A percentile compares a stretch with the other conserved stretches of the same genome.
Evolutionary conservation across 2,113 vertebrate species (phyloP).

Genomic region (Pangasianodon hypophthalmus): DNA sequence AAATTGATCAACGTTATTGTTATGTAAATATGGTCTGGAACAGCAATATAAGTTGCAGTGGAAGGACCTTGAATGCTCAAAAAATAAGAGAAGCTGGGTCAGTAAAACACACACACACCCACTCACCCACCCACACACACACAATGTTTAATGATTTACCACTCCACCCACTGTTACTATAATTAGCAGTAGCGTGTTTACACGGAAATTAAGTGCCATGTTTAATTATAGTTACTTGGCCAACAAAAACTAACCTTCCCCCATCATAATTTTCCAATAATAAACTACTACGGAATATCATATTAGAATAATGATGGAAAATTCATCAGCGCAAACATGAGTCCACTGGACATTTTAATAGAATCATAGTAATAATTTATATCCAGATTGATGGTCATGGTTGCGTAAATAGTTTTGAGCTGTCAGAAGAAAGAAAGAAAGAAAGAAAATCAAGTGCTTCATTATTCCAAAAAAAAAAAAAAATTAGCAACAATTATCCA

Average conservation of each 20-base stretch:
- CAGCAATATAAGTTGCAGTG: background rate
- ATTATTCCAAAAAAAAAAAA: background rate
- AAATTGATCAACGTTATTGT: background rate
- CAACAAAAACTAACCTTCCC: background rate
- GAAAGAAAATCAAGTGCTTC: background rate
- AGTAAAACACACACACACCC: background rate
- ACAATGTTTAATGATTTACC: slow-evolving; percentile 12
- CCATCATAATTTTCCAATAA: slow-evolving; percentile 8
- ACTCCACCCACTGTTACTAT: background rate
- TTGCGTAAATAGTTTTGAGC: background rate
- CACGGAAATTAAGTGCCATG: slow-evolving; percentile 28
- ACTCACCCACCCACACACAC: background rate
- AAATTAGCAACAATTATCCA: background rate
- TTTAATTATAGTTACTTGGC: slow-evolving; percentile 15
- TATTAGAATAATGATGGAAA: slow-evolving; percentile 32
- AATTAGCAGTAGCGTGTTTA: slow-evolving; percentile 28
- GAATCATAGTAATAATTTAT: background rate
- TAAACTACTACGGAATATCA: background rate
- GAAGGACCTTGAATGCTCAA: background rate
- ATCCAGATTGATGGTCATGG: background rate
- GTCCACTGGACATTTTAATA: background rate
- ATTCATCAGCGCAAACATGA: background rate
- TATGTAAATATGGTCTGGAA: background rate
- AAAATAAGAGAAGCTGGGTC: background rate
- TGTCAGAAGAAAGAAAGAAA: background rate